phyloP scores from a whole-genome alignment of 2,797 vertebrate species.

The Oophaga sylvatica region DNA sequence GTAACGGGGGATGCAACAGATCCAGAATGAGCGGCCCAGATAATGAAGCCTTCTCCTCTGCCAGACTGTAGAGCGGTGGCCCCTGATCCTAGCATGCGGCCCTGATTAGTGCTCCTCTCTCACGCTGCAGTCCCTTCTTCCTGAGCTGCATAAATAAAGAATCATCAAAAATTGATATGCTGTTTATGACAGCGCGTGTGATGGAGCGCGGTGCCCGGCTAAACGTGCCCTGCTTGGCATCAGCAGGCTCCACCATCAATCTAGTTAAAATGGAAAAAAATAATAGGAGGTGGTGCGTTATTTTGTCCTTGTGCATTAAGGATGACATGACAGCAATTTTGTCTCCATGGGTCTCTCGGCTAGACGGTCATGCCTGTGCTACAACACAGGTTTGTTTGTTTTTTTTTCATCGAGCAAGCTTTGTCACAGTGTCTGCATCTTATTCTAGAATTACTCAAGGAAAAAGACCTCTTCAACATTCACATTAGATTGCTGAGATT shows the following conservation, averaged over 20 bases:
- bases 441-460: neutral
- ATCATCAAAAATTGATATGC: slow-evolving; percentile 52
- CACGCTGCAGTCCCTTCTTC: slow-evolving; percentile 1
- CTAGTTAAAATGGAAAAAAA: neutral
- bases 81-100: slow-evolving; percentile 15
- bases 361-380: neutral
- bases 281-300: neutral
- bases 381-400: neutral
- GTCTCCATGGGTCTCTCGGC: neutral
- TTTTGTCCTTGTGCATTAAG: neutral
- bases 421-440: neutral
- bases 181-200: slow-evolving; percentile 35
- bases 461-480: neutral
- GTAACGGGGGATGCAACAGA: slow-evolving; percentile 22
- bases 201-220: slow-evolving; percentile 32
- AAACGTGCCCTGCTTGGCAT: slow-evolving; percentile 17
- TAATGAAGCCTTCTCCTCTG: slow-evolving; percentile 15
- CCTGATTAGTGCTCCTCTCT: slow-evolving; percentile 33
- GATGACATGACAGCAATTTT: slow-evolving; percentile 9
- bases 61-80: neutral
- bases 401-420: neutral
- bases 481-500: neutral
- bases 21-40: neutral
- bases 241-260: slow-evolving; percentile 13
- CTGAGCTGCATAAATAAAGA: slow-evolving; percentile 31